Conservation (phyloP, 2,888 invertebrate species). For the Lydus trimaculatus region DNA sequence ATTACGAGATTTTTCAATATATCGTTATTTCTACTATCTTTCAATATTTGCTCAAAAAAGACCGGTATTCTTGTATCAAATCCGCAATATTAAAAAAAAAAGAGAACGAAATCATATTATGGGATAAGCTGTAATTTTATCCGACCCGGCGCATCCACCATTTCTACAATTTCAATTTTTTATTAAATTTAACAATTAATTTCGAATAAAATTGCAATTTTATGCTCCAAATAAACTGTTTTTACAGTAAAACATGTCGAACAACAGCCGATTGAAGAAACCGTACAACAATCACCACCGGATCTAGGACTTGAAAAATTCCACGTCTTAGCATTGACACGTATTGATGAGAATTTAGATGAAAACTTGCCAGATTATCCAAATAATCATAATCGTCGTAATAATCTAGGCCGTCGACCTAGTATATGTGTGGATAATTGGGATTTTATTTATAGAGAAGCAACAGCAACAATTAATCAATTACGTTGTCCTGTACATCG, state of each 20-base stretch:
- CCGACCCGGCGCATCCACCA: background rate
- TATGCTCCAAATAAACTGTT: no score
- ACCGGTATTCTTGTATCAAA: no score
- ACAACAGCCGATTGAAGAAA: background rate
- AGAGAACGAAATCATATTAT: no score
- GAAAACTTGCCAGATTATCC: slow-evolving; percentile 19
- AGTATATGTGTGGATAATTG: slow-evolving; percentile 57
- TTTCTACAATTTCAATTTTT: background rate
- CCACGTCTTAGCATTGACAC: slow-evolving; percentile 54
- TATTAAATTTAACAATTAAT: background rate
- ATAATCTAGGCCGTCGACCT: slow-evolving; percentile 46
- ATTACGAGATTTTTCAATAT: no score
- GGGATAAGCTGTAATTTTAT: no score
- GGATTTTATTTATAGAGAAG: slow-evolving; percentile 57
- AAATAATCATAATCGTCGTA: background rate
- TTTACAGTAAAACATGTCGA: background rate
- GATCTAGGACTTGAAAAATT: slow-evolving; percentile 45
- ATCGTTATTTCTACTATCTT: no score
- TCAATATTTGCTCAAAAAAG: no score
- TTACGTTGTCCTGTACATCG: slow-evolving; percentile 45
- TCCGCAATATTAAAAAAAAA: no score
- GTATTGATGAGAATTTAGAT: slow-evolving; percentile 48
- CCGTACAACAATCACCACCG: background rate
- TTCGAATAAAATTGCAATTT: no score
- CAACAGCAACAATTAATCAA: slow-evolving; percentile 25